These are phyloP conservation scores for Odiellus spinosus DNA, from an alignment of 2,888 invertebrate species.

Conservation along the genomic window DNA sequence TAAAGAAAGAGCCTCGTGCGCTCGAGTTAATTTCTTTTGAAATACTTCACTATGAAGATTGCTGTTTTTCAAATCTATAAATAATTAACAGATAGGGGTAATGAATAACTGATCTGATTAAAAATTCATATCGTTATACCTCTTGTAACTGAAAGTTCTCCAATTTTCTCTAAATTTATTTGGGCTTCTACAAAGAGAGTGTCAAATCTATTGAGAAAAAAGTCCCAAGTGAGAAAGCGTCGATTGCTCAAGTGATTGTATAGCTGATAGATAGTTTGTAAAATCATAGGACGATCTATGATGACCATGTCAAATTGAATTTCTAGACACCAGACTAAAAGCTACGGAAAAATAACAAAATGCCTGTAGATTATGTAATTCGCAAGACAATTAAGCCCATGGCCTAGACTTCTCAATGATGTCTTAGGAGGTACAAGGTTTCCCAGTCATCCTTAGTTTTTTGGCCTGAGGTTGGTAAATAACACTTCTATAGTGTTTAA, in stretches of 20 bases:
- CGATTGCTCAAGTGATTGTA: constrained; percentile 82
- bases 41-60: constrained; percentile 74
- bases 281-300: constrained; percentile 86
- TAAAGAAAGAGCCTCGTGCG: constrained; percentile 60
- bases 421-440: no score
- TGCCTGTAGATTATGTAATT: no score
- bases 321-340: constrained; percentile 82
- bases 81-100: constrained; percentile 2
- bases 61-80: constrained; percentile 66
- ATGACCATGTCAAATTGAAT: constrained; percentile 96
- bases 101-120: neutral
- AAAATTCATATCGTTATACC: no score
- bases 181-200: constrained; percentile 90
- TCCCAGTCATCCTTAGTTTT: no score
- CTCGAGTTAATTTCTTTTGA: constrained; percentile 67
- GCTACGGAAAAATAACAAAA: constrained; percentile 38
- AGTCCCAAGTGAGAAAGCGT: constrained; percentile 85
- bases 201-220: constrained; percentile 91
- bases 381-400: no score
- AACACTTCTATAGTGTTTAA: no score
- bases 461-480: no score
- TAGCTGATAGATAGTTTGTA: constrained; percentile 85
- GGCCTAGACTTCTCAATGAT: no score
- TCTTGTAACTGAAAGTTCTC: constrained; percentile 65
- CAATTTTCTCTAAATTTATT: constrained; percentile 65